Base-by-base conservation (phyloP, 2,113 vertebrate genomes). In the Poecilia latipinna region DNA sequence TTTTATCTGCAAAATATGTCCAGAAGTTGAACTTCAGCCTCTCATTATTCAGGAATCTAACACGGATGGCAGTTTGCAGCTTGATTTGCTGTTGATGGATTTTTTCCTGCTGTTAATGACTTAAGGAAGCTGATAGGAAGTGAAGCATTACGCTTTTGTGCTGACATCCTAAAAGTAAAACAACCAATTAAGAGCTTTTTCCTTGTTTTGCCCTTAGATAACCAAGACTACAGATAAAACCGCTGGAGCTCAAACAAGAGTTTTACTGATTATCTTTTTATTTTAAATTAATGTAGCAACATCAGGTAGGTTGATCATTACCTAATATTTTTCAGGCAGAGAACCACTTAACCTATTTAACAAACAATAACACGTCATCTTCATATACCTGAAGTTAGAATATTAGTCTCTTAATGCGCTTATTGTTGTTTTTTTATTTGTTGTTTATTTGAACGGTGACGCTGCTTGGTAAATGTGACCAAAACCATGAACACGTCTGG, bases 41-140 rank as follows among this genome's bases (percentile, higher is more conserved):
- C 79, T 61, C 57, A 68, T n/a, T 70, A 33, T 77, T 42, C 31
- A 67, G 69, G 31, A 78, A 63, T 42, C 65, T n/a, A 63, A 82
- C 78, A 70, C 63, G 85, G 72, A 26, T 24, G 15, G 66, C 78
- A 85, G 79, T 89, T 79, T 80, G 75, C 82, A 67, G 77, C 68
- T 76, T 31, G 63, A 86, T 88, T 72, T 83, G 82, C 78, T 39
- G 68, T 66, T 77, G 80, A 85, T 84, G 62, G 68, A 66, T 68
- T 82, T 69, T 66, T 76, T 61, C 60, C 28, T 74, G 72, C 32
- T 29, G 72, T 63, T 91, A 91, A 80, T 85, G 82, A 78, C 5
- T 85, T 64, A 35, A 51, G 63, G 69, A 73, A 42, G 63, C 75
- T 82, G 83, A 83, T 31, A 82, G 78, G 77, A 84, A 78, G 83